Conservation (phyloP, 2,113 vertebrate genomes). For the Pedionomus torquatus region DNA sequence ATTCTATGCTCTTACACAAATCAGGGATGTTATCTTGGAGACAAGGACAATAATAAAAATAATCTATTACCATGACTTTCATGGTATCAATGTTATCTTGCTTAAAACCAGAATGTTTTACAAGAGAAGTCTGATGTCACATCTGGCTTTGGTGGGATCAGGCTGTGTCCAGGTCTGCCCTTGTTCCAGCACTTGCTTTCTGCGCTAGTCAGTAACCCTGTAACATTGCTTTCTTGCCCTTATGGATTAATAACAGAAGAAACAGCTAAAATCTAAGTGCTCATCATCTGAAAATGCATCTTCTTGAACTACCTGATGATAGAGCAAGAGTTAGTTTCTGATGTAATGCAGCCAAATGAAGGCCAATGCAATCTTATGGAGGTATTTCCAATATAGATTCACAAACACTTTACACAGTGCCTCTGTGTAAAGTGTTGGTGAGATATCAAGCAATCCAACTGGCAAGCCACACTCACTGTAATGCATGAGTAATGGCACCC, state of each 20-base stretch:
- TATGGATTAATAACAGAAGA: background rate
- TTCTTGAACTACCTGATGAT: background rate
- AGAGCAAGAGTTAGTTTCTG: background rate
- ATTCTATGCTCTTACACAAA: background rate
- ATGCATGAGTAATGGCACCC: background rate
- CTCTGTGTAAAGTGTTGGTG: background rate
- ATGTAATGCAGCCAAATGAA: background rate
- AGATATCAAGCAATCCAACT: background rate
- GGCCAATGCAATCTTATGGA: background rate
- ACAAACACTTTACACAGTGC: background rate
- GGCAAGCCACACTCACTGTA: background rate
- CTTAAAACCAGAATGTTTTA: constrained; percentile 5
- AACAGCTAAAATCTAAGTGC: background rate
- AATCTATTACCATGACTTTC: background rate
- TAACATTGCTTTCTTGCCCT: background rate
- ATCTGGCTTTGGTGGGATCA: background rate
- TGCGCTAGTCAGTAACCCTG: background rate
- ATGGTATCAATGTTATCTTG: background rate
- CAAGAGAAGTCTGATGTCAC: constrained; percentile 14
- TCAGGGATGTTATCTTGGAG: constrained; percentile 15
- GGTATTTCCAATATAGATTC: background rate
- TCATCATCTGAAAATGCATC: background rate
- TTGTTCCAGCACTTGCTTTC: background rate
- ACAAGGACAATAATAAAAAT: constrained; percentile 33
- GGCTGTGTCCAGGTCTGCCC: background rate